A percentile compares a stretch with the other conserved stretches of the same genome.
phyloP scores from a whole-genome alignment of 2,888 invertebrate species.

The Clostera curtula region DNA sequence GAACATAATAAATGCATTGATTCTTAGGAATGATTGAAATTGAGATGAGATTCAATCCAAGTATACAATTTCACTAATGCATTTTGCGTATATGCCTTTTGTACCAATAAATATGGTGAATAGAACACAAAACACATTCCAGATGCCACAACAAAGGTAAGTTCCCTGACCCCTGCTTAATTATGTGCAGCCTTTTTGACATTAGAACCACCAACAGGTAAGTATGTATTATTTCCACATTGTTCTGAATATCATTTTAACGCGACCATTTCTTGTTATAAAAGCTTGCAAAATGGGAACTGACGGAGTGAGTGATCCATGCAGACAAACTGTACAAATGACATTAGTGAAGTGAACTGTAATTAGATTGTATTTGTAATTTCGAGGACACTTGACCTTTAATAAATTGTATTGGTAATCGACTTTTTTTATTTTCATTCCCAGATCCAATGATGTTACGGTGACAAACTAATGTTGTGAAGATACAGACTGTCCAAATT shows the following conservation, averaged over 20 bases:
- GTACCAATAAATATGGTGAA: too few species aligned
- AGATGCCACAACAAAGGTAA: conserved; percentile 33
- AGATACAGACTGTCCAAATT: too few species aligned
- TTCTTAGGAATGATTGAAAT: too few species aligned
- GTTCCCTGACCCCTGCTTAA: conserved; percentile 14
- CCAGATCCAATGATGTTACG: conserved; percentile 65
- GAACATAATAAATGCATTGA: too few species aligned
- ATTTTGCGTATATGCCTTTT: too few species aligned
- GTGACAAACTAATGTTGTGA: conserved; percentile 29
- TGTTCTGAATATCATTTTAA: conserved; percentile 27
- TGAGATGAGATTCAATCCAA: too few species aligned
- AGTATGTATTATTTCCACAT: conserved; percentile 26
- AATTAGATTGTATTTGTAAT: conserved; percentile 39
- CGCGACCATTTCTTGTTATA: conserved; percentile 52
- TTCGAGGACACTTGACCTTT: conserved; percentile 21
- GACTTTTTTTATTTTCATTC: conserved; percentile 43
- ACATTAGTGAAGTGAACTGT: conserved; percentile 48
- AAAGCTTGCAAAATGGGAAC: conserved; percentile 69
- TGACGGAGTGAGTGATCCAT: conserved; percentile 54
- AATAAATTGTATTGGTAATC: conserved; percentile 52
- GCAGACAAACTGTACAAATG: conserved; percentile 35
- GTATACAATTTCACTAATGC: too few species aligned
- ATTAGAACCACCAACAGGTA: conserved; percentile 24
- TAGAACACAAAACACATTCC: too few species aligned
- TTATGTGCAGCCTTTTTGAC: too few species aligned